phyloP scores from a whole-genome alignment of 2,888 invertebrate species.

The Lasioglossum calceatum region DNA sequence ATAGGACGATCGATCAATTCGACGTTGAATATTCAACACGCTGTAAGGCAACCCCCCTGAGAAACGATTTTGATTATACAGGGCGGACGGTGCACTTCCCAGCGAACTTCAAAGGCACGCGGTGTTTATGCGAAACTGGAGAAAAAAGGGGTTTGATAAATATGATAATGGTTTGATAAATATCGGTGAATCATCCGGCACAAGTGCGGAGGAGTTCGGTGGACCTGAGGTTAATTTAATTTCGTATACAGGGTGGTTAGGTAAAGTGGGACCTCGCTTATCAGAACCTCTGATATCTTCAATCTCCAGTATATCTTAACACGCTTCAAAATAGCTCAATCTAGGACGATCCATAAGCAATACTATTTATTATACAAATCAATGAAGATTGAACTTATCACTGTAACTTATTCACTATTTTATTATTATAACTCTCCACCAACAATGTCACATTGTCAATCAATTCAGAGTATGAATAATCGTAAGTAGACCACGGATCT shows the following conservation, averaged over 20 bases:
- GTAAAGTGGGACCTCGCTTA: neutral
- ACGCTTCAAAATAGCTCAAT: no score
- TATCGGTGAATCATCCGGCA: neutral
- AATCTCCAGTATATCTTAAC: no score
- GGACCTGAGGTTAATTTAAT: neutral
- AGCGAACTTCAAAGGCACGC: slow-evolving; percentile 13
- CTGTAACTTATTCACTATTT: no score
- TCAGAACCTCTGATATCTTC: neutral
- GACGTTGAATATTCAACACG: slow-evolving; percentile 44
- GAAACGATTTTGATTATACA: slow-evolving; percentile 40
- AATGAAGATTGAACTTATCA: no score
- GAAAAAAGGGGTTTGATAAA: neutral
- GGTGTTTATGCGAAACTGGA: neutral
- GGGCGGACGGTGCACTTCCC: neutral
- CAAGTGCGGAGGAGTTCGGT: neutral
- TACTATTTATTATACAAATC: no score
- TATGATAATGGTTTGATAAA: neutral
- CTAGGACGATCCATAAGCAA: no score
- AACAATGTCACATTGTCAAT: no score
- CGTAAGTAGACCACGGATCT: no score
- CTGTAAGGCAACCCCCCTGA: neutral
- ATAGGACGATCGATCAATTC: slow-evolving; percentile 24
- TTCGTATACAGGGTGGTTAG: neutral
- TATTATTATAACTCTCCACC: no score
- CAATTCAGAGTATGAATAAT: no score